Percentiles rank a stretch among this genome's conserved stretches.
Conservation (phyloP, 2,888 invertebrate genomes). For the Aphodius sticticus region DNA sequence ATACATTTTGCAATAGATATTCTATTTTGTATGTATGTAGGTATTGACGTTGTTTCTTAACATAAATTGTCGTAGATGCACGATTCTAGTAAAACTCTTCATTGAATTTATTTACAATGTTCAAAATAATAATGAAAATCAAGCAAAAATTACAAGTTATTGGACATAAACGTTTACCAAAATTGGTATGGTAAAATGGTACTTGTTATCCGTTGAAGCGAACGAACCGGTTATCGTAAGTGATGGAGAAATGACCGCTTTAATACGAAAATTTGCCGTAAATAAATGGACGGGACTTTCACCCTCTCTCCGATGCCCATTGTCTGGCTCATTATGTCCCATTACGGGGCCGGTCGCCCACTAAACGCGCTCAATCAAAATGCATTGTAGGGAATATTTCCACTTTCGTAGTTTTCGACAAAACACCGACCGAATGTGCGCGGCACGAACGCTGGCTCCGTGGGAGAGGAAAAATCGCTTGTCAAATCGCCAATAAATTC, state of each 20-base stretch:
- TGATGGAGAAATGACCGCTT: background rate
- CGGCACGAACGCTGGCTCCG: background rate
- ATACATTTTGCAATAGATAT: too few relatives aligned
- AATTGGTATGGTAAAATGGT: too few relatives aligned
- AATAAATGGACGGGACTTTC: conserved; percentile 36
- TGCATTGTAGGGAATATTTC: conserved; percentile 40
- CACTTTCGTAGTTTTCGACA: conserved; percentile 30
- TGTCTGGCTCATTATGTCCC: conserved; percentile 42
- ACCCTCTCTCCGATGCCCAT: conserved; percentile 31
- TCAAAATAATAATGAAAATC: too few relatives aligned
- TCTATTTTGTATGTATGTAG: too few relatives aligned
- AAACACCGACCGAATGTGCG: conserved; percentile 19
- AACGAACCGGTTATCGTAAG: background rate
- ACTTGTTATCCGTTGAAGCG: background rate
- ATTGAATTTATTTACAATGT: too few relatives aligned
- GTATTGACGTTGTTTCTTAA: too few relatives aligned
- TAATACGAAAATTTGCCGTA: conserved; percentile 32
- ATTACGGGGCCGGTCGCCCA: conserved; percentile 41
- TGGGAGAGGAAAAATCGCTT: conserved; percentile 26
- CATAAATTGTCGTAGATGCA: too few relatives aligned
- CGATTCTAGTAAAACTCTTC: too few relatives aligned
- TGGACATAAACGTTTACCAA: too few relatives aligned
- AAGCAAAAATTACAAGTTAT: too few relatives aligned
- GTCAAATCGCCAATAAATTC: conserved; percentile 33
- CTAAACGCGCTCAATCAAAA: conserved; percentile 43